phyloP scores from a whole-genome alignment of 2,113 vertebrate genomes.

The Prinia subflava region DNA sequence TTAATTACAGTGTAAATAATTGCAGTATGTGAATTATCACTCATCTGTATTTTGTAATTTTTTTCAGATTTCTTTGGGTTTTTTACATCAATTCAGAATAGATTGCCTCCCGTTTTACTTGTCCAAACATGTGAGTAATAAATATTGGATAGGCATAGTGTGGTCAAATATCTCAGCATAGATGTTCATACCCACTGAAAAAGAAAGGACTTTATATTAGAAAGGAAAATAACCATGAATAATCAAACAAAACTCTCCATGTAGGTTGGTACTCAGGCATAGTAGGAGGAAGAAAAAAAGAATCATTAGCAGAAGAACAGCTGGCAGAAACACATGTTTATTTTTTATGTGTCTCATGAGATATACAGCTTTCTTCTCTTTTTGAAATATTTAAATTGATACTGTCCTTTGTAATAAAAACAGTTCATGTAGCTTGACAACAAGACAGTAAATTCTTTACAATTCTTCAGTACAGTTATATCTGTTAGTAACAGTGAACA shows the following conservation, averaged over 20 bases:
- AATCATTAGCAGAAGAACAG: not conserved
- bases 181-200: not conserved
- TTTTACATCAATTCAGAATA: not conserved
- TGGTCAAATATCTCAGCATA: not conserved
- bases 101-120: slow-evolving; percentile 3
- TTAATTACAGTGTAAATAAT: slow-evolving; percentile 15
- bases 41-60: not conserved
- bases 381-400: not conserved
- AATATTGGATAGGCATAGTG: not conserved
- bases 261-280: not conserved
- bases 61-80: not conserved
- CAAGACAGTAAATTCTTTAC: not conserved
- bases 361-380: not conserved
- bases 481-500: not conserved
- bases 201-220: not conserved
- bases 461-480: not conserved
- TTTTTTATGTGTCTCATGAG: not conserved
- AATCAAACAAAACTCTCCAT: not conserved
- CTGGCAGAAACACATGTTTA: slow-evolving; percentile 3
- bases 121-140: not conserved
- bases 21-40: not conserved
- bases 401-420: not conserved
- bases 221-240: not conserved
- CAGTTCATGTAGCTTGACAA: not conserved
- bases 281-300: not conserved